Base-by-base conservation (phyloP, 2,888 invertebrate genomes). In the Glyphotaelius pellucidus region DNA sequence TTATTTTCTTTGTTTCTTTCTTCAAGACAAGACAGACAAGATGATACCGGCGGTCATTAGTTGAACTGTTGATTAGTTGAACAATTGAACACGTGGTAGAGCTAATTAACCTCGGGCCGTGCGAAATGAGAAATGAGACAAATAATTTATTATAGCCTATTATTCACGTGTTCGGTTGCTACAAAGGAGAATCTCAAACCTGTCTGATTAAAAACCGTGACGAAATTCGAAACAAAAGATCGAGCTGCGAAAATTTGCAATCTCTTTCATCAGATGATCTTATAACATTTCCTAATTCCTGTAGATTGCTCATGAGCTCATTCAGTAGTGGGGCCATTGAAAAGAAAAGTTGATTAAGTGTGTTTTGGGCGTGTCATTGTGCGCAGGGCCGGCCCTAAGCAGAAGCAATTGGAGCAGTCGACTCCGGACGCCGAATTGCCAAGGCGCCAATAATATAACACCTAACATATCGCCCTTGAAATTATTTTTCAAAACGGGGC, bases 51-150 rank as follows among this genome's bases (percentile, higher is more conserved):
- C 67, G 25, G 25, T 25, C n/a, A 67, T 67, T 67, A 67, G 52
- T 67, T 67, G 25, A 67, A n/a, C n/a, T 38, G 5, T 38, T 38
- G 38, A 38, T 25, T 25, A 67, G 67, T 67, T 67, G 9, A 67
- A n/a, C 67, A 67, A n/a, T 67, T 67, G 9, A 67, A n/a, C 67
- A 67, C 67, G 25, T 67, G 67, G 67, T n/a, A n/a, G 67, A 9
- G 25, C 67, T 67, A 25, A 67, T 67, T 67, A 25, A 67, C 67
- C 67, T 67, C 25, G 9, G 67, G 67, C 67, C 67, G 67, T 67
- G 67, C 67, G 67, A 67, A 67, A 67, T 67, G n/a, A n/a, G 67
- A 67, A 67, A 67, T 67, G n/a, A n/a, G n/a, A 67, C 67, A 67
- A n/a, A 25, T 1, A 25, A 67, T n/a, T 67, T 9, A 67, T 25